A percentile compares a stretch with the other conserved stretches of the same genome.
phyloP scores from a whole-genome alignment of 2,113 vertebrate genomes.

The Lepus americanus region DNA sequence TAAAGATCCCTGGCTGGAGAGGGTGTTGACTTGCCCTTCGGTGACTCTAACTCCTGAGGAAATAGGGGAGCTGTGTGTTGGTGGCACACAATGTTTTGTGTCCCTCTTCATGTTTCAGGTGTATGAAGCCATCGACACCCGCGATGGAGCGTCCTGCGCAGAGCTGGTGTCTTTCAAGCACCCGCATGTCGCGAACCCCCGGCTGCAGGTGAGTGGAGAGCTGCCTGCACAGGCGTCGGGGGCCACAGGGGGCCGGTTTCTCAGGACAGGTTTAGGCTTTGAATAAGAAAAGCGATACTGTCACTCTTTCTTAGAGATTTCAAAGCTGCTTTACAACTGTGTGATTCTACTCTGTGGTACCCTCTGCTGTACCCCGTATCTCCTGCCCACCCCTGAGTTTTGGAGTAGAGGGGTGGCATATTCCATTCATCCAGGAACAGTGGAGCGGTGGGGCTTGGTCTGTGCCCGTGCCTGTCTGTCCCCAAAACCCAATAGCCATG shows the following conservation, averaged over 20 bases:
- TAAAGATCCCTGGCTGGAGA: neutral
- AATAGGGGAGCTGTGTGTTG: neutral
- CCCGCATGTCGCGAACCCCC: slow-evolving; percentile 96
- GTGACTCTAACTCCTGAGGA: neutral
- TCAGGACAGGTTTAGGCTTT: neutral
- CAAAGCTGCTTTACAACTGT: accelerated
- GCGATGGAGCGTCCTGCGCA: slow-evolving; percentile 92
- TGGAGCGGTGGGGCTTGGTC: neutral
- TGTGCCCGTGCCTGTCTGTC: neutral
- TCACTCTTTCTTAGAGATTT: neutral
- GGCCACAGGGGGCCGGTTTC: neutral
- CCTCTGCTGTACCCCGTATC: neutral
- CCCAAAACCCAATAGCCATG: neutral
- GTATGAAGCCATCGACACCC: slow-evolving; percentile 93
- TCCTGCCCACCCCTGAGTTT: neutral
- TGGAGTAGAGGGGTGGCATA: neutral
- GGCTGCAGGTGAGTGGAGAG: slow-evolving; percentile 91
- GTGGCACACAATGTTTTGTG: accelerated
- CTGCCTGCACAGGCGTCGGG: accelerated
- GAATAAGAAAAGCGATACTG: neutral
- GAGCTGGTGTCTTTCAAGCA: slow-evolving; percentile 98
- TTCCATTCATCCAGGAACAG: neutral
- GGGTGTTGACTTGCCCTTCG: neutral
- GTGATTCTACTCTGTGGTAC: accelerated
- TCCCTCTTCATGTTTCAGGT: slow-evolving; percentile 86